Conservation (phyloP, 53 echinoderm and acorn worm genomes). For the Echinometra lucunter region DNA sequence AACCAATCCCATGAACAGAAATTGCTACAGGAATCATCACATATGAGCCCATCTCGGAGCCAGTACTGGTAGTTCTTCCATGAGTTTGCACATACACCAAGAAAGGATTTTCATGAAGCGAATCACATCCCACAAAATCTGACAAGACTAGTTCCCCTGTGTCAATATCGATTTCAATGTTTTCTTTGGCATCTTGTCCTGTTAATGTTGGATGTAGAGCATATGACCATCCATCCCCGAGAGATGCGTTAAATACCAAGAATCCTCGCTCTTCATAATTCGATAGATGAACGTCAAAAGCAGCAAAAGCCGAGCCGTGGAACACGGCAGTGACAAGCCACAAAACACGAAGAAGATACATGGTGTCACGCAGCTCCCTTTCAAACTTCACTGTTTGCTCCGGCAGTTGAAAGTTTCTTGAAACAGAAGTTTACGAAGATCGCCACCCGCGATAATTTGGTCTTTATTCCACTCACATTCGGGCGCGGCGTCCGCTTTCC, state of each 20-base stretch:
- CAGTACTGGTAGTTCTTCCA: constrained; percentile 69
- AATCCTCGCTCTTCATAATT: constrained; percentile 14
- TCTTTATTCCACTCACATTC: too few species aligned
- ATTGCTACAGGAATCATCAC: constrained; percentile 82
- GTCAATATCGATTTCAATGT: constrained; percentile 72
- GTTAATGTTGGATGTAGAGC: constrained; percentile 75
- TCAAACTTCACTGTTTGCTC: too few species aligned
- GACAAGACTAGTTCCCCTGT: constrained; percentile 80
- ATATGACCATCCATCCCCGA: constrained; percentile 68
- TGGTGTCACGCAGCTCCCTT: constrained; percentile 53
- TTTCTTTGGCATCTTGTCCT: constrained; percentile 77
- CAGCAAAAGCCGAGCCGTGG: constrained; percentile 54
- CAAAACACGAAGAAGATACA: constrained; percentile 48
- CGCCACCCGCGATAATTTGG: too few species aligned
- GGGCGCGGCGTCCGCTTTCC: too few species aligned
- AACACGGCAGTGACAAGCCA: constrained; percentile 59
- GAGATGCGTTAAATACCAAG: constrained; percentile 47
- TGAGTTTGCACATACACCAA: constrained; percentile 83
- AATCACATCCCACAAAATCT: constrained; percentile 75
- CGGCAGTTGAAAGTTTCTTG: too few species aligned
- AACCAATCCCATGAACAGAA: constrained; percentile 87
- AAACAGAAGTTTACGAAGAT: too few species aligned
- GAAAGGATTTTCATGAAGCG: constrained; percentile 89
- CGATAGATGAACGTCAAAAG: constrained; percentile 40
- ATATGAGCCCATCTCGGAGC: constrained; percentile 46